Conservation (phyloP, 2,113 vertebrate species). For the Agapornis roseicollis region DNA sequence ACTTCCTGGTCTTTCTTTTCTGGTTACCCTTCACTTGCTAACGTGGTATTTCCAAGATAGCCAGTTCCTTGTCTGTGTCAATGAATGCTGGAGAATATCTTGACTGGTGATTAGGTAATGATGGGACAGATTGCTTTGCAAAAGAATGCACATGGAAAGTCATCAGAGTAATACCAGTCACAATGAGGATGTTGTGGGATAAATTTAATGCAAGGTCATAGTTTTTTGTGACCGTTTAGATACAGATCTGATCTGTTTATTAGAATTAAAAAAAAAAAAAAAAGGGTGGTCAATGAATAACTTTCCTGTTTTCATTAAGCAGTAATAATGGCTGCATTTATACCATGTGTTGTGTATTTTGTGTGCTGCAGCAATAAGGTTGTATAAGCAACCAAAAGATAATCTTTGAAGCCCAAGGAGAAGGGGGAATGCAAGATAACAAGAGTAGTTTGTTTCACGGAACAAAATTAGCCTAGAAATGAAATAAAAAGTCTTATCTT, state of each 20-base stretch:
- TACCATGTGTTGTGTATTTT: background rate
- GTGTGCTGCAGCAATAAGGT: accelerated
- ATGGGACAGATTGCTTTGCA: background rate
- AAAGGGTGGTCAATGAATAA: background rate
- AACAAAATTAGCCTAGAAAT: background rate
- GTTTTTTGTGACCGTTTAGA: conserved; percentile 1
- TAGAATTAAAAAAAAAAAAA: background rate
- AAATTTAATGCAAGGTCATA: background rate
- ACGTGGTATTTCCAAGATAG: background rate
- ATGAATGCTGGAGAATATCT: background rate
- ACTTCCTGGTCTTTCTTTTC: background rate
- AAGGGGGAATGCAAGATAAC: background rate
- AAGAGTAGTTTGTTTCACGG: background rate
- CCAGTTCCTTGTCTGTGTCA: background rate
- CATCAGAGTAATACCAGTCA: background rate
- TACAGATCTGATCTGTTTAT: conserved; percentile 14
- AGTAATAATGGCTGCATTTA: background rate
- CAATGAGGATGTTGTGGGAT: background rate
- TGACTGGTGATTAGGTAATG: background rate
- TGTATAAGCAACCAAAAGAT: background rate
- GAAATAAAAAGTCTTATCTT: background rate
- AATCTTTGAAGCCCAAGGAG: background rate
- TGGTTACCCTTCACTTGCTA: background rate
- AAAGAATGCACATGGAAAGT: background rate
- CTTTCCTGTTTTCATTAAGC: background rate